phyloP scores from a whole-genome alignment of 2,797 vertebrate genomes.

The Taenioides sp. region DNA sequence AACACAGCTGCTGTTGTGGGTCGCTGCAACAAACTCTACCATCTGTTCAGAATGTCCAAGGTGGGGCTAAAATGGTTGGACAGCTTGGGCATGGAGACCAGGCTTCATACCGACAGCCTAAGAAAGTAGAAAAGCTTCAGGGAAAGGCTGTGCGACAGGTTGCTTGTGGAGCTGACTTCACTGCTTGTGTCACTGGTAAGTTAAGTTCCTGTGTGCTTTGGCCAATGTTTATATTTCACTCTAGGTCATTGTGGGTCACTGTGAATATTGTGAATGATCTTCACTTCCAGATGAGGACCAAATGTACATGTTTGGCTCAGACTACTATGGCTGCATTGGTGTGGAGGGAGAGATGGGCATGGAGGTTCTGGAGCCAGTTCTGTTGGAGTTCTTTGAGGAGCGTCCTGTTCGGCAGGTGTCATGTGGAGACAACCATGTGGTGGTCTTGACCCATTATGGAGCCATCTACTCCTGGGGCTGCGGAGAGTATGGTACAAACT shows the following conservation, averaged over 20 bases:
- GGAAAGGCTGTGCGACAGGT: slow-evolving; percentile 94
- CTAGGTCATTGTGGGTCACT: background rate
- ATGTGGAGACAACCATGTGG: slow-evolving; percentile 96
- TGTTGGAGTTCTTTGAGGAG: slow-evolving; percentile 89
- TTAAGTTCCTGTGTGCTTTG: slow-evolving; percentile 61
- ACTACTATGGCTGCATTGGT: slow-evolving; percentile 98
- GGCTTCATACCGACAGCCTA: slow-evolving; percentile 94
- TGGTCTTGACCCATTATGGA: slow-evolving; percentile 86
- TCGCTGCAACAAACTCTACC: slow-evolving; percentile 10
- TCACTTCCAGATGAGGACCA: slow-evolving; percentile 89
- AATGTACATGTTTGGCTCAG: slow-evolving; percentile 95
- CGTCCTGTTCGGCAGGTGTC: slow-evolving; percentile 92
- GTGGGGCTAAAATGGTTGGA: slow-evolving; percentile 94
- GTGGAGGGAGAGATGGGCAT: slow-evolving; percentile 81
- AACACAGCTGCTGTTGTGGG: background rate
- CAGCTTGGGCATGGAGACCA: slow-evolving; percentile 96
- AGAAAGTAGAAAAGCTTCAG: slow-evolving; percentile 91
- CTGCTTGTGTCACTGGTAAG: slow-evolving; percentile 93
- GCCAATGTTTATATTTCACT: background rate
- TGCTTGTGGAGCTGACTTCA: slow-evolving; percentile 95
- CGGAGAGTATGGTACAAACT: slow-evolving; percentile 76
- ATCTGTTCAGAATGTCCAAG: slow-evolving; percentile 88
- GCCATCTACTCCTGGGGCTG: slow-evolving; percentile 96
- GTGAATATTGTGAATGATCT: background rate
- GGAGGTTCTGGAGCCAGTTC: slow-evolving; percentile 89